Evolutionary conservation across 2,888 invertebrate species (phyloP), one percentile per base, ranked within the genome.

Genomic region (Prosapia bicincta): DNA sequence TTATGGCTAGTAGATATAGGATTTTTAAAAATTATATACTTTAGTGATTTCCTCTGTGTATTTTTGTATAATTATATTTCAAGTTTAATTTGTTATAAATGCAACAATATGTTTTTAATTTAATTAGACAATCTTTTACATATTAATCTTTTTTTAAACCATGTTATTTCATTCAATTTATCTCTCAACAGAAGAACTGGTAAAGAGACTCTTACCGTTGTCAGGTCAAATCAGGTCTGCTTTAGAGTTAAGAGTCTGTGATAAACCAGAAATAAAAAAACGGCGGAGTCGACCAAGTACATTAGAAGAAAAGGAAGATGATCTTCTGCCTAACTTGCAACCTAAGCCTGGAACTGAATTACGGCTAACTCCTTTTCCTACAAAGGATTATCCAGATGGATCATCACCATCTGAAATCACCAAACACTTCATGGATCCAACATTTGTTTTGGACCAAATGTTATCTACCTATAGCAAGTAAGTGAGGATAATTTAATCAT

Each of bases 371-470:
- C 84, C 87, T 79, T 89, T 97, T 80, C 96, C 97, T 0, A 88
- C 89, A 26, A 89, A 90, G 81, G 89, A 89, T 81, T 95, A 91
- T 83, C 97, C 97, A 0, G 90, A 90, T 5, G 92, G 92, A 15
- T 89, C 94, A 0, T 89, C 91, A 1, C 94, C 97, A 0, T 87
- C 92, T 43, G 93, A 98, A 85, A 92, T 97, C 70, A 96, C 97
- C 0, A 90, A 89, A 81, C 93, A 96, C 85, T 93, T 92, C 78
- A 87, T 98, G 82, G 98, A 98, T 84, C 90, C 90, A 69, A 90
- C 92, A 38, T 94, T 90, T 84, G 87, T 89, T 1, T 85, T 95
- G 76, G 90, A 93, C 77, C 85, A 87, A 1, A 86, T 93, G 84
- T 72, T 80, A n/a, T 43, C 71, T 26, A 65, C 75, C 26, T 72